Conservation (phyloP, 1,140 invertebrate species). For the Camponotus vicinus region DNA sequence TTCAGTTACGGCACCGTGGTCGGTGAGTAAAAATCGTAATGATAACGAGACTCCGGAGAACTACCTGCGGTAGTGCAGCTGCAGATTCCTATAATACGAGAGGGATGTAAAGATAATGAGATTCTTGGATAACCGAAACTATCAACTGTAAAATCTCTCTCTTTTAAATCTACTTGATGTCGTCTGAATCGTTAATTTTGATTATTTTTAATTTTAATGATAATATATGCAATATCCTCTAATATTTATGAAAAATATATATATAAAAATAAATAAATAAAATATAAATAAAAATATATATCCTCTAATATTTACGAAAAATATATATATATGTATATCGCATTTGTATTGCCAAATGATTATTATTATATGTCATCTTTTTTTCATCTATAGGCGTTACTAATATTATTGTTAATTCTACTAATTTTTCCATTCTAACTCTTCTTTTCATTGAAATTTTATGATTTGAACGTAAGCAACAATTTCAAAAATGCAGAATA, state of each 20-base stretch:
- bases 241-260: neutral
- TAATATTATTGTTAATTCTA: slow-evolving; percentile 11
- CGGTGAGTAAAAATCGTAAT: slow-evolving; percentile 83
- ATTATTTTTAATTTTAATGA: neutral
- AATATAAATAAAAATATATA: too few relatives aligned
- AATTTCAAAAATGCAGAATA: slow-evolving; percentile 11
- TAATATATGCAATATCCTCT: neutral
- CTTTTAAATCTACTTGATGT: neutral
- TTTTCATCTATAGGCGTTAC: neutral
- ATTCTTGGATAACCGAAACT: neutral
- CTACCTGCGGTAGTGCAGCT: neutral
- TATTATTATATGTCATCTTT: slow-evolving; percentile 17
- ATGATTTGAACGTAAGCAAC: neutral
- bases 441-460: slow-evolving; percentile 6
- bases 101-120: neutral
- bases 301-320: too few relatives aligned
- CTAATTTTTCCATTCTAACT: slow-evolving; percentile 3
- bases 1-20: slow-evolving; percentile 92
- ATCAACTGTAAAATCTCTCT: neutral
- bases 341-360: neutral
- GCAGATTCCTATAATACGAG: neutral
- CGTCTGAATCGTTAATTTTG: neutral
- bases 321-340: neutral
- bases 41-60: neutral
- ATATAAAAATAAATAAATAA: too few relatives aligned